Base-by-base conservation (phyloP, 2,888 invertebrate genomes). In the Melipona beecheii region DNA sequence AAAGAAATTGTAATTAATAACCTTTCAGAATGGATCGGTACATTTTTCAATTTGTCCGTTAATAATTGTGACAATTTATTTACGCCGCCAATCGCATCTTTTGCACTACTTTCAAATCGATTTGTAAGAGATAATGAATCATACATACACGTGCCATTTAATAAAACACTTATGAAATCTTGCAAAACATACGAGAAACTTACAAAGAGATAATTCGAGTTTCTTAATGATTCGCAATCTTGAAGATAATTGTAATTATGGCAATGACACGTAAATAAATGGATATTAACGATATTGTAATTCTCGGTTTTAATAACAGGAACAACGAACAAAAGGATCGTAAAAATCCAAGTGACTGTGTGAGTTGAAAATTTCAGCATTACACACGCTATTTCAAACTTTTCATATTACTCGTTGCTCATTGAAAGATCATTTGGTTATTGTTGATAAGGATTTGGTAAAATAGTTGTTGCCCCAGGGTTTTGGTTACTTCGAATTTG, bases 291-390 rank as follows among this genome's bases (percentile, higher is more conserved):
- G n/a, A 31, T 56, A 36, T 78, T 82, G 60, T 81, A 70, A n/a
- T 83, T 84, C 49, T 76, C 81, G 62, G 74, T 79, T 68, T 86
- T 78, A 56, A 60, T 75, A 62, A 76, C 75, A 66, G 60, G 43
- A 52, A 70, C 54, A 54, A 80, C 21, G 31, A 81, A 83, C 31
- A 86, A 9, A 43, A 91, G 69, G 49, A 85, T 66, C n/a, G 77
- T 74, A 72, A 88, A 4, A 73, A 90, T 85, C 81, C 84, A 86
- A 71, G 82, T 56, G 49, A 78, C 49, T 78, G 71, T 81, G 52
- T 24, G n/a, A 50, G 75, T 75, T 73, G 82, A 79, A 68, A 79
- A 68, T 71, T 80, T 91, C 90, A 85, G 83, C 91, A 92, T 91
- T 85, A 89, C 91, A 90, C 89, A 65, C 64, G 64, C 64, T 74